Conservation (phyloP, 2,888 invertebrate species). For the Asteroscopus sphinx region DNA sequence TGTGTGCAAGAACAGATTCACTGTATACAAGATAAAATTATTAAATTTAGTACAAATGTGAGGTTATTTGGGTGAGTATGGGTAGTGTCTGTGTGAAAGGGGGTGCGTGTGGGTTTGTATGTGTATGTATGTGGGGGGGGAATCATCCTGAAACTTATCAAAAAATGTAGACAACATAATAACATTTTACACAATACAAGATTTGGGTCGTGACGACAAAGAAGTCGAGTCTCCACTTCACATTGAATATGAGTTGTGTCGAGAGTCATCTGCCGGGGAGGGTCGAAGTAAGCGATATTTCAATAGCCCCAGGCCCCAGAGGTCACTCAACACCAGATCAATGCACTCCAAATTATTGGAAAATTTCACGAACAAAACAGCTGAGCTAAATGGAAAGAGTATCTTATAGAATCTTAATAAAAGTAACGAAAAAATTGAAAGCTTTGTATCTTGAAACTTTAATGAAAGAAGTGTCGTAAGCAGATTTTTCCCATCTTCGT, state of each 20-base stretch:
- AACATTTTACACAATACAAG: constrained; percentile 30
- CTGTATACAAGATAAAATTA: no score
- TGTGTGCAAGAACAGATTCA: no score
- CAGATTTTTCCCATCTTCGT: constrained; percentile 27
- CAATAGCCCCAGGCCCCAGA: constrained; percentile 67
- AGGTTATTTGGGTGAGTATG: no score
- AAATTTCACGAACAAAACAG: constrained; percentile 63
- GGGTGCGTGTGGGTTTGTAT: no score
- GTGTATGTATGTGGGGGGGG: no score
- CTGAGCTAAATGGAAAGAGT: constrained; percentile 51
- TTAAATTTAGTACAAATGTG: no score
- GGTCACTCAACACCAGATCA: constrained; percentile 62
- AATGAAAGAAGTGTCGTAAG: constrained; percentile 34
- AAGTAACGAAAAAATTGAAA: constrained; percentile 45
- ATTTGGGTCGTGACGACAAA: constrained; percentile 45
- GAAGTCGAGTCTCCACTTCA: constrained; percentile 53
- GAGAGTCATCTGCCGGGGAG: constrained; percentile 65
- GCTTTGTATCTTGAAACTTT: constrained; percentile 20
- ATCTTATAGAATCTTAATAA: constrained; percentile 26
- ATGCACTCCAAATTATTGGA: constrained; percentile 76
- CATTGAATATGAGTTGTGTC: constrained; percentile 72
- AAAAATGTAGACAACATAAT: neutral
- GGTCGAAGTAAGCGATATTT: constrained; percentile 77
- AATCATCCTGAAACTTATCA: no score
- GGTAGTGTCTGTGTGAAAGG: no score